Evolutionary conservation across 2,113 vertebrate genomes (phyloP), one percentile per base, ranked within the genome.

Genomic region (Mirza zaza): DNA sequence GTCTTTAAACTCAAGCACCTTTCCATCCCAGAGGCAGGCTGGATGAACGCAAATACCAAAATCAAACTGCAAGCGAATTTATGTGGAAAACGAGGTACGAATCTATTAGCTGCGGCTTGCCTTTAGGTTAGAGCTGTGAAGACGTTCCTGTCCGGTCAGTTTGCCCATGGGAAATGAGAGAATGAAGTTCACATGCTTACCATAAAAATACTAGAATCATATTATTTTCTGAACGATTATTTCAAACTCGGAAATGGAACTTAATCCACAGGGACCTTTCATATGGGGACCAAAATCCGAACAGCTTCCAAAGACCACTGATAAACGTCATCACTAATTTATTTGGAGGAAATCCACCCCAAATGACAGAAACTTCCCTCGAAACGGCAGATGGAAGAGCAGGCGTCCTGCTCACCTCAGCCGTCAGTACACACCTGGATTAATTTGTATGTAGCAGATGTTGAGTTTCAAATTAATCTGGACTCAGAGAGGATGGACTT

Each of bases 101-200:
- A 32, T 59, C 52, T 36, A 7, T 23, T 2, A 32, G 21, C 11
- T 5, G n/a, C 23, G 63, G 7, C 34, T 61, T 32, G 82, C 65
- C 52, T 48, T 52, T 34, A 29, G 32, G 17, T 71, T 11, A 55
- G 59, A 91, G 36, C 13, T 3, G 5, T 39, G 59, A 14, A 29
- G 42, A 27, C 5, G 18, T 0, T 36, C 29, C 10, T 9, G 1
- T 8, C 27, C 5, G 8, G 5, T 39, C 25, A 5, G 15, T 14
- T 65, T 14, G 48, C 45, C 34, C 15, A 21, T 36, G 48, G 57
- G 48, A 75, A 52, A 92, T 2, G 23, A 32, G 36, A 67, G 27
- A 50, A 11, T 17, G 48, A n/a, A 32, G 27, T 11, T 75, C 55
- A 55, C 25, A n/a, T 17, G 3, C 36, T 27, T 42, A 42, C 61